Evolutionary conservation across 2,113 vertebrate species (phyloP).

Genomic region (Nasalis larvatus): DNA sequence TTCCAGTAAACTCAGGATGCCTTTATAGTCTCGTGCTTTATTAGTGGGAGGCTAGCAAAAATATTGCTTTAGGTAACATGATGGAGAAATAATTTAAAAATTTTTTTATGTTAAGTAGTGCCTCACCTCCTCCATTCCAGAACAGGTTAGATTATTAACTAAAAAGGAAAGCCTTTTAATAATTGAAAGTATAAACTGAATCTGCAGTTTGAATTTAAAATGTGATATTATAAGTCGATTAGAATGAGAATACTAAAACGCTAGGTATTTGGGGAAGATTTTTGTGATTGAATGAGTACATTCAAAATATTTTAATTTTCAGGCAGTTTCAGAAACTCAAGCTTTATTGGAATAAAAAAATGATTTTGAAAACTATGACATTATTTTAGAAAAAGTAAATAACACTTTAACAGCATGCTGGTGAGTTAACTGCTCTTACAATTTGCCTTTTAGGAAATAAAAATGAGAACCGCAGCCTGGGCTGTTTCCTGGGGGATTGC

Average conservation of each 20-base stretch:
- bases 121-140: constrained; percentile 47
- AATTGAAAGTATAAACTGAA: background rate
- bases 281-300: background rate
- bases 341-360: background rate
- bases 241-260: background rate
- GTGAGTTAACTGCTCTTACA: too few species aligned
- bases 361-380: background rate
- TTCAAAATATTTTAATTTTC: background rate
- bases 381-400: background rate
- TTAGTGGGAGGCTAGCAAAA: background rate
- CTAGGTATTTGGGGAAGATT: fast-evolving
- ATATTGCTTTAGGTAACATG: constrained; percentile 1
- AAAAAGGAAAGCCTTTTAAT: background rate
- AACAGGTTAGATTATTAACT: constrained; percentile 54
- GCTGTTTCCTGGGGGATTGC: fast-evolving
- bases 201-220: background rate
- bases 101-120: constrained; percentile 4
- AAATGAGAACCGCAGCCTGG: fast-evolving
- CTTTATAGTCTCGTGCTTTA: background rate
- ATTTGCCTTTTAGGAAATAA: background rate
- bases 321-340: background rate
- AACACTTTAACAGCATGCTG: fast-evolving
- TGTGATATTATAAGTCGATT: background rate
- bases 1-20: background rate
- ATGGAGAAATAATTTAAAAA: background rate